These are phyloP conservation scores for Hydrolagus colliei DNA, from an alignment of 2,797 vertebrate species.

Conservation along the genomic window DNA sequence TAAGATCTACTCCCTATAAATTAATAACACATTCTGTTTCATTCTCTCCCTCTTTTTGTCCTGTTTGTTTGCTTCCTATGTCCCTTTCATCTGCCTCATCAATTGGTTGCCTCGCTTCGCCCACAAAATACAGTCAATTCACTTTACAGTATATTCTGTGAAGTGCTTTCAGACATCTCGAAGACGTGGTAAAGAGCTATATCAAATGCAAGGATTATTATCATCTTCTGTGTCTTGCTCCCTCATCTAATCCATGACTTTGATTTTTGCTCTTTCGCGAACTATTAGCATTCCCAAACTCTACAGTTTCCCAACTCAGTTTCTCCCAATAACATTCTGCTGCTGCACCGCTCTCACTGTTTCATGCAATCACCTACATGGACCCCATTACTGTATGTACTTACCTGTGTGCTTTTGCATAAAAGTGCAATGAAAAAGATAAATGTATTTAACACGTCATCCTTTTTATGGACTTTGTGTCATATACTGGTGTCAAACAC, in stretches of 20 bases:
- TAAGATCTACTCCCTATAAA: no score
- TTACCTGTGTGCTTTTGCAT: not conserved
- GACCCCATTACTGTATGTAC: not conserved
- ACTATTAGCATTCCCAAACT: not conserved
- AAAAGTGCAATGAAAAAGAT: not conserved
- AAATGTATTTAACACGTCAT: conserved; percentile 14
- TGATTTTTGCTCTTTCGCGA: not conserved
- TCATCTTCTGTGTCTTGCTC: not conserved
- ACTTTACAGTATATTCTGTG: no score
- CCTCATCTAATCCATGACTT: not conserved
- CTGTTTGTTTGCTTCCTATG: no score
- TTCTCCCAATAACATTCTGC: conserved; percentile 11
- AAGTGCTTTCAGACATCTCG: no score
- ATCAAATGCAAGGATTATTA: no score
- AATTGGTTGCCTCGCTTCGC: no score
- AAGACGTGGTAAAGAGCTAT: no score
- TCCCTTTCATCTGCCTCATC: no score
- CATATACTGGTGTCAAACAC: not conserved
- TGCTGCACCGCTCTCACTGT: not conserved
- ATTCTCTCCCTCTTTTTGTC: no score
- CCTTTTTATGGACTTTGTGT: conserved; percentile 10
- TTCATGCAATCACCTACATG: not conserved
- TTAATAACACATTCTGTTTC: no score
- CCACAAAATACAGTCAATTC: no score
- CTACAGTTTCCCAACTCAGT: not conserved